A percentile compares a stretch with the other conserved stretches of the same genome.
phyloP scores from a whole-genome alignment of 92 coral and sea anemone species.

The Zoanthus sociatus region DNA sequence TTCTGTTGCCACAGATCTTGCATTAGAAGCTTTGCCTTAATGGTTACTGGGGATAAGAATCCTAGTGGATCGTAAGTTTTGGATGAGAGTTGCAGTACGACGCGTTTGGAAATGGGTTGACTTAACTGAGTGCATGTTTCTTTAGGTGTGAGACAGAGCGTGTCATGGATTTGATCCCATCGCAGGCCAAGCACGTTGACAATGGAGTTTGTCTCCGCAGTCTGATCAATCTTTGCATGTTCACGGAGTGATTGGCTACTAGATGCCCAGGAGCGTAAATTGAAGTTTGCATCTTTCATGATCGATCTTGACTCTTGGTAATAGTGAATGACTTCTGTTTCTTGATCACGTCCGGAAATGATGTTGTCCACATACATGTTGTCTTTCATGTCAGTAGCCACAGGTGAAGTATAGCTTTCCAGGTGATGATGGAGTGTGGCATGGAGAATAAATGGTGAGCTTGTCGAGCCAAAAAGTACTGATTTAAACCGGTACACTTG shows the following conservation, averaged over 20 bases:
- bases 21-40: conserved; percentile 62
- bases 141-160: conserved; percentile 12
- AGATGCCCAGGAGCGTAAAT: conserved; percentile 62
- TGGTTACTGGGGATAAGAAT: conserved; percentile 54
- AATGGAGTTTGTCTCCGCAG: conserved; percentile 29
- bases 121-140: background rate
- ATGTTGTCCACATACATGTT: conserved; percentile 68
- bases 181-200: conserved; percentile 43
- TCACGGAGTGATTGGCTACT: conserved; percentile 40
- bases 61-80: conserved; percentile 62
- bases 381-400: conserved; percentile 51
- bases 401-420: conserved; percentile 30
- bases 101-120: conserved; percentile 57
- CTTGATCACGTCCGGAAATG: conserved; percentile 47
- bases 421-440: conserved; percentile 59
- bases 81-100: conserved; percentile 47
- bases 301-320: conserved; percentile 50
- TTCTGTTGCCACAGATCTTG: conserved; percentile 69
- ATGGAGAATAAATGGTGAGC: conserved; percentile 68
- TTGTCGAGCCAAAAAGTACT: conserved; percentile 59
- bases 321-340: conserved; percentile 42
- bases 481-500: conserved; percentile 58
- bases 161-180: conserved; percentile 48
- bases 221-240: conserved; percentile 24
- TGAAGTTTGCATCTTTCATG: conserved; percentile 56